These are phyloP conservation scores for Chaetodon trifasciatus DNA, from an alignment of 2,797 vertebrate genomes.

Conservation along the genomic window DNA sequence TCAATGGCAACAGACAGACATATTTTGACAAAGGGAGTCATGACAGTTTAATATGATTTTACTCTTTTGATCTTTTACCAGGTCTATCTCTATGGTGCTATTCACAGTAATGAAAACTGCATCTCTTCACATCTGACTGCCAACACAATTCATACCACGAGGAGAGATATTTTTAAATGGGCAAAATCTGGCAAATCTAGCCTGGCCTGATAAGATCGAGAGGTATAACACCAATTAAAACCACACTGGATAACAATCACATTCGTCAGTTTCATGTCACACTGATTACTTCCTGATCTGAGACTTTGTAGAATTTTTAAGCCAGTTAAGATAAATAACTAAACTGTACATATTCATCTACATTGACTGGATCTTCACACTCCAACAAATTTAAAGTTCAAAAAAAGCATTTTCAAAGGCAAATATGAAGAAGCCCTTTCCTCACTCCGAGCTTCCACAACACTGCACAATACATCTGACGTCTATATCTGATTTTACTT, in stretches of 20 bases:
- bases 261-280: slow-evolving; percentile 12
- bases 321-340: background rate
- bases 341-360: background rate
- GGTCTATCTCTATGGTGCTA: slow-evolving; percentile 50
- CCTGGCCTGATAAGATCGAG: slow-evolving; percentile 26
- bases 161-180: slow-evolving; percentile 54
- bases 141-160: slow-evolving; percentile 51
- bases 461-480: background rate
- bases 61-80: slow-evolving; percentile 56
- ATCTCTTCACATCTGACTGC: slow-evolving; percentile 59
- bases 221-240: slow-evolving; percentile 35
- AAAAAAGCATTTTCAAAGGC: background rate
- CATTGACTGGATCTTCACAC: background rate
- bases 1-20: slow-evolving; percentile 32
- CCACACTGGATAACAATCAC: background rate
- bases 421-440: background rate
- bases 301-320: background rate
- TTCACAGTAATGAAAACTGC: slow-evolving; percentile 55
- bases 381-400: background rate
- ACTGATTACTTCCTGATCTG: background rate
- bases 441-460: background rate
- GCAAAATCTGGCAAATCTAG: slow-evolving; percentile 42
- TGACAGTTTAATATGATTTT: slow-evolving; percentile 61
- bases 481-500: background rate
- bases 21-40: slow-evolving; percentile 61